phyloP scores from a whole-genome alignment of 2,113 vertebrate species.

The Carassius gibelio region DNA sequence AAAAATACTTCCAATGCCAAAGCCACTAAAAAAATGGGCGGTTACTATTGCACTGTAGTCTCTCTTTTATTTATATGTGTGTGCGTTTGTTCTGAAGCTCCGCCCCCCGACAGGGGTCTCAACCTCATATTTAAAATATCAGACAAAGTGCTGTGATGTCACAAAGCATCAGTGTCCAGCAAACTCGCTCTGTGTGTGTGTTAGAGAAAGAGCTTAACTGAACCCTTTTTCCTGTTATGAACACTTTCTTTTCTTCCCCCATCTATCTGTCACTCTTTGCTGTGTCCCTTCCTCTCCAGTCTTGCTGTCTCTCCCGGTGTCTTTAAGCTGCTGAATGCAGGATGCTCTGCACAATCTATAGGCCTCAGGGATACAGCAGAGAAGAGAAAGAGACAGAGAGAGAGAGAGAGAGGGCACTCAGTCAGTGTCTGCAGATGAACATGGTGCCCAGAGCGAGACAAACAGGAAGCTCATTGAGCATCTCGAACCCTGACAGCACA shows the following conservation, averaged over 20 bases:
- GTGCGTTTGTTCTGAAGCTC: slow-evolving; percentile 22
- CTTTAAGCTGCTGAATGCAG: slow-evolving; percentile 67
- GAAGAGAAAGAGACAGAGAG: neutral
- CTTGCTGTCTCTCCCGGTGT: neutral
- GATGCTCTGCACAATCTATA: slow-evolving; percentile 75
- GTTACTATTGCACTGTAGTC: neutral
- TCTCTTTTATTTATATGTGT: slow-evolving; percentile 37
- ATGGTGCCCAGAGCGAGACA: slow-evolving; percentile 56
- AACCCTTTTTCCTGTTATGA: slow-evolving; percentile 73
- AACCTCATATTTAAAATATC: slow-evolving; percentile 79
- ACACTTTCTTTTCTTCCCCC: slow-evolving; percentile 53
- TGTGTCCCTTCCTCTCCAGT: slow-evolving; percentile 2
- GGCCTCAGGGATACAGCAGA: slow-evolving; percentile 33
- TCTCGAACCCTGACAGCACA: slow-evolving; percentile 47
- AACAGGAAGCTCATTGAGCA: slow-evolving; percentile 57
- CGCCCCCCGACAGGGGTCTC: slow-evolving; percentile 47
- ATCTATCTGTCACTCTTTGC: slow-evolving; percentile 41
- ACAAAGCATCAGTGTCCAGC: slow-evolving; percentile 74
- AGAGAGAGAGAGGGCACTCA: slow-evolving; percentile 74
- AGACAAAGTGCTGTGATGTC: slow-evolving; percentile 81
- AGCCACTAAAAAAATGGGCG: neutral
- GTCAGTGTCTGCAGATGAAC: slow-evolving; percentile 67
- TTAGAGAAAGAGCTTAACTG: slow-evolving; percentile 70
- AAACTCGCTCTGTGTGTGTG: slow-evolving; percentile 53
- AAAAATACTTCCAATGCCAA: neutral